phyloP scores from a whole-genome alignment of 2,888 invertebrate genomes.

The Synanthedon andrenaeformis region DNA sequence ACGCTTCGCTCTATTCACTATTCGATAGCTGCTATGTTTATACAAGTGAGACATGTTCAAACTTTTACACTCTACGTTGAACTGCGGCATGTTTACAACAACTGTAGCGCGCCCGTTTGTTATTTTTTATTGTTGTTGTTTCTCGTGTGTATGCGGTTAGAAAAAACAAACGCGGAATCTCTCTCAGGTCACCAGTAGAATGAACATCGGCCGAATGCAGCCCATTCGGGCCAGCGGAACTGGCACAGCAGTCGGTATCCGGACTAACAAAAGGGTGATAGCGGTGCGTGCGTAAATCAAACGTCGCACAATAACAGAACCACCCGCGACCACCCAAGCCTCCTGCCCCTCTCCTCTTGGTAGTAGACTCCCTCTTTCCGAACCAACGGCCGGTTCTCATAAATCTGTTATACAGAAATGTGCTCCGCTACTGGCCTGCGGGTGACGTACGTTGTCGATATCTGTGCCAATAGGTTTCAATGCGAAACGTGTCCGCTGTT shows the following conservation, averaged over 20 bases:
- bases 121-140: background rate
- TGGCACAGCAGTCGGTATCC: constrained; percentile 62
- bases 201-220: constrained; percentile 23
- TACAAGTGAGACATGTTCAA: background rate
- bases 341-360: constrained; percentile 36
- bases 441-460: constrained; percentile 41
- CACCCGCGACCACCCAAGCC: constrained; percentile 43
- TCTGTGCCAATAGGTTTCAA: constrained; percentile 57
- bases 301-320: constrained; percentile 66
- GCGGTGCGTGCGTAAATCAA: constrained; percentile 69
- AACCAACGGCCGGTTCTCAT: constrained; percentile 52
- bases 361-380: constrained; percentile 39
- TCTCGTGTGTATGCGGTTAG: background rate
- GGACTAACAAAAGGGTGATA: constrained; percentile 68
- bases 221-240: constrained; percentile 50
- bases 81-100: background rate
- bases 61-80: background rate
- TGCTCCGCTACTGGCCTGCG: constrained; percentile 38
- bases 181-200: background rate
- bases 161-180: background rate
- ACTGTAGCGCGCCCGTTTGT: background rate
- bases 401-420: constrained; percentile 64
- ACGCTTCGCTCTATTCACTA: constrained; percentile 6
- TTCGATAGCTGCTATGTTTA: constrained; percentile 1
- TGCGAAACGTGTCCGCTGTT: constrained; percentile 30